These are phyloP conservation scores for Hycleus cichorii DNA, from an alignment of 1,140 invertebrate genomes.

Conservation along the genomic window DNA sequence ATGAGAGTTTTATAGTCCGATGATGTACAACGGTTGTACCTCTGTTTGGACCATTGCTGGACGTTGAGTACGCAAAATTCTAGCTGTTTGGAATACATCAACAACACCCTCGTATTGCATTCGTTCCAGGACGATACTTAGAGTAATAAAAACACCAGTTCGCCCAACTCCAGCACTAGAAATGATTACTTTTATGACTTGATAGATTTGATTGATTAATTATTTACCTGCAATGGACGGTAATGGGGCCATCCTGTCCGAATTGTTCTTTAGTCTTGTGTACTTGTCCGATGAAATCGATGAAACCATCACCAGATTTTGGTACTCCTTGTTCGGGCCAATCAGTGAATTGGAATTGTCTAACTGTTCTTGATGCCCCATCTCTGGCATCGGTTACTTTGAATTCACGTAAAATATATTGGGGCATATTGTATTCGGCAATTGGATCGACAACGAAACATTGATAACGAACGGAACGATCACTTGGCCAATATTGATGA, in stretches of 20 bases:
- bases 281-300: slow-evolving; percentile 97
- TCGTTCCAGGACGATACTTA: slow-evolving; percentile 96
- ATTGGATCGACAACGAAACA: slow-evolving; percentile 98
- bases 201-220: background rate
- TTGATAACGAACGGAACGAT: slow-evolving; percentile 90
- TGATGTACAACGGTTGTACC: slow-evolving; percentile 46
- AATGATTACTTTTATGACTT: background rate
- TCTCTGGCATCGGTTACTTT: slow-evolving; percentile 94
- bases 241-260: slow-evolving; percentile 98
- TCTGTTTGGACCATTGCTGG: slow-evolving; percentile 99
- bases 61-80: slow-evolving; percentile 94
- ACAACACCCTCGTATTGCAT: slow-evolving; percentile 99
- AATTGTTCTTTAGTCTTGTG: slow-evolving; percentile 99
- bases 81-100: slow-evolving; percentile 98
- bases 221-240: slow-evolving; percentile 89
- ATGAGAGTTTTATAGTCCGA: too few species aligned
- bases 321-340: slow-evolving; percentile 99
- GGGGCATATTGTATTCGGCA: slow-evolving; percentile 99
- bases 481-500: slow-evolving; percentile 98
- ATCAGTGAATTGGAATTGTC: slow-evolving; percentile 98
- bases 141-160: slow-evolving; percentile 96
- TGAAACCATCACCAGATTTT: slow-evolving; percentile 95
- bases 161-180: slow-evolving; percentile 87
- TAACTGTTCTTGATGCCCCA: slow-evolving; percentile 89
- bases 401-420: slow-evolving; percentile 97